These are phyloP conservation scores for Drosophila obscura DNA, from an alignment of 1,140 invertebrate genomes.

Conservation along the genomic window DNA sequence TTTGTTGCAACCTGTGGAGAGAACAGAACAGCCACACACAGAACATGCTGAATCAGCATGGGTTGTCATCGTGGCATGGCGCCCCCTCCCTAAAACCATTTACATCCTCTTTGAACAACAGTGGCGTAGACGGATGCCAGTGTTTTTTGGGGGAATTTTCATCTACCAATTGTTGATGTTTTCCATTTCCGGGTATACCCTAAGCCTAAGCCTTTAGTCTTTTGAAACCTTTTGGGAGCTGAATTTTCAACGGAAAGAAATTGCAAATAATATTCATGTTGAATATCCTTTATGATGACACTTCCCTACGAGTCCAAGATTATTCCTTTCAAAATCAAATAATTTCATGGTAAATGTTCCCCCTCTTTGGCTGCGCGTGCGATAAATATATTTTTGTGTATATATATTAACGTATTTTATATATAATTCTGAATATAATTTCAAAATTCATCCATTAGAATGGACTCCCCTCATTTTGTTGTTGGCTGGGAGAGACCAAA, in stretches of 20 bases:
- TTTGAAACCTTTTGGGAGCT: neutral
- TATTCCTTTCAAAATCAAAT: too few species aligned
- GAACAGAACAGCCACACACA: constrained; percentile 35
- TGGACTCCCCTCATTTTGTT: constrained; percentile 7
- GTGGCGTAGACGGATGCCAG: constrained; percentile 23
- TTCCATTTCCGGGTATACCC: neutral
- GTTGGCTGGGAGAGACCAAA: neutral
- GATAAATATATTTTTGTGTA: too few species aligned
- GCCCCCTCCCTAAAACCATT: constrained; percentile 27
- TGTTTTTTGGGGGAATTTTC: neutral
- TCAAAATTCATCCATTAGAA: constrained; percentile 38
- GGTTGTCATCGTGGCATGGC: constrained; percentile 39
- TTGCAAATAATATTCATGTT: too few species aligned
- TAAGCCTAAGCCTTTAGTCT: neutral
- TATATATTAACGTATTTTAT: too few species aligned
- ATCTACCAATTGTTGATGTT: neutral
- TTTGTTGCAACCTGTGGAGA: constrained; percentile 50
- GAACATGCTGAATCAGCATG: constrained; percentile 52
- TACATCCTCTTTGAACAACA: constrained; percentile 21
- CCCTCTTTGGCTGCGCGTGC: too few species aligned
- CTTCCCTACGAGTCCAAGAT: too few species aligned
- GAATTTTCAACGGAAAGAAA: too few species aligned
- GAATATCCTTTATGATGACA: too few species aligned
- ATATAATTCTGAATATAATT: constrained; percentile 37
- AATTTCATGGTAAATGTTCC: too few species aligned